Conservation (phyloP, 2,888 invertebrate species). For the Platerodrilus igneus region DNA sequence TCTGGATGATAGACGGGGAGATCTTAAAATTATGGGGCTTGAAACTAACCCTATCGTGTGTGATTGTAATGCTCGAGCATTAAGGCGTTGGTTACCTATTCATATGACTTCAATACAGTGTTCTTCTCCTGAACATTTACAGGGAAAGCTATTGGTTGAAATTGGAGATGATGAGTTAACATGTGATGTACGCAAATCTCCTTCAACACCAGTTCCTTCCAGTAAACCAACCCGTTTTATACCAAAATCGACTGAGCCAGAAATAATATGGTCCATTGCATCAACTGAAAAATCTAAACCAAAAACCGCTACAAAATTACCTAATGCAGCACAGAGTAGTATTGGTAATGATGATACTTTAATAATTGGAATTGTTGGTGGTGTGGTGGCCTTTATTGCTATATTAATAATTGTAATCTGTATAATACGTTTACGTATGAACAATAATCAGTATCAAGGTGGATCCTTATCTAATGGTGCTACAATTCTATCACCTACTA, state of each 20-base stretch:
- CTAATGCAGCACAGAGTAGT: slow-evolving; percentile 54
- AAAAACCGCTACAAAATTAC: slow-evolving; percentile 55
- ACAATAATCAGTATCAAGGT: slow-evolving; percentile 67
- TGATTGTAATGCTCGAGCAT: slow-evolving; percentile 76
- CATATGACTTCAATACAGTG: slow-evolving; percentile 59
- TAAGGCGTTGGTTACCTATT: slow-evolving; percentile 73
- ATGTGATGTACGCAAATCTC: slow-evolving; percentile 60
- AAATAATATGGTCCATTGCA: slow-evolving; percentile 87
- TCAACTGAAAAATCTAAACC: slow-evolving; percentile 60
- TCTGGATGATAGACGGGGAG: slow-evolving; percentile 75
- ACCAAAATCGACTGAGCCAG: slow-evolving; percentile 69
- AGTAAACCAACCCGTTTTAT: slow-evolving; percentile 53
- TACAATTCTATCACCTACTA: slow-evolving; percentile 34
- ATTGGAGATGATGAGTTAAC: slow-evolving; percentile 78
- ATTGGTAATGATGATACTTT: slow-evolving; percentile 83
- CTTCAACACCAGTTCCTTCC: slow-evolving; percentile 33
- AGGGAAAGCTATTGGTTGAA: slow-evolving; percentile 65
- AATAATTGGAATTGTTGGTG: slow-evolving; percentile 93
- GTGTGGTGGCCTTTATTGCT: slow-evolving; percentile 86
- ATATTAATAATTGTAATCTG: slow-evolving; percentile 86
- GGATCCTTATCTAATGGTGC: slow-evolving; percentile 62
- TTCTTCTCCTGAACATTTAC: slow-evolving; percentile 64
- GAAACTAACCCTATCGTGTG: slow-evolving; percentile 78
- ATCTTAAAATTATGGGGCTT: slow-evolving; percentile 68
- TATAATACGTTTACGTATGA: slow-evolving; percentile 60